These are phyloP conservation scores for Oryzias sinensis DNA, from an alignment of 2,797 vertebrate genomes.

Conservation along the genomic window DNA sequence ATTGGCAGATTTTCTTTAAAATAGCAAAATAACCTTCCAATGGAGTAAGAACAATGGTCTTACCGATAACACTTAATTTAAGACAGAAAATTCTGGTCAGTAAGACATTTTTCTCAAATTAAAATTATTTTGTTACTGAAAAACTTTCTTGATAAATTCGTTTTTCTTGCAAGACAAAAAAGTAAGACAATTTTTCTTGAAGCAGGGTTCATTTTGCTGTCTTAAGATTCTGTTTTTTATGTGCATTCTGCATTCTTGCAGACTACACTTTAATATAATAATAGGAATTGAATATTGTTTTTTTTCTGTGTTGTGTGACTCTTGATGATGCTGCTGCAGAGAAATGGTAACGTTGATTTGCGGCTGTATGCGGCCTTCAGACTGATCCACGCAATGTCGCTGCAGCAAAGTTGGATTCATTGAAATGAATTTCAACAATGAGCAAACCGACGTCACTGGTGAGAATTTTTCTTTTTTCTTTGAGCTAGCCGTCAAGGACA, in stretches of 20 bases:
- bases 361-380: slow-evolving; percentile 14
- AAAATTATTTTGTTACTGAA: too few relatives aligned
- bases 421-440: slow-evolving; percentile 21
- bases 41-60: too few relatives aligned
- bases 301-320: slow-evolving; percentile 4
- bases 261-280: too few relatives aligned
- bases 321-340: slow-evolving; percentile 1
- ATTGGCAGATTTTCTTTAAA: background rate
- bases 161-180: too few relatives aligned
- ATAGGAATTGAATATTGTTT: background rate
- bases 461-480: slow-evolving; percentile 9
- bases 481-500: slow-evolving; percentile 38
- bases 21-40: background rate
- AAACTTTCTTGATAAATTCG: too few relatives aligned
- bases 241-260: too few relatives aligned
- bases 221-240: too few relatives aligned
- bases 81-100: too few relatives aligned
- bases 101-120: too few relatives aligned
- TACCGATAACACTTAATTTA: too few relatives aligned
- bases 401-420: slow-evolving; percentile 3
- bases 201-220: too few relatives aligned
- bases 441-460: slow-evolving; percentile 12
- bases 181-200: too few relatives aligned
- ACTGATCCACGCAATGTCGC: slow-evolving; percentile 4
- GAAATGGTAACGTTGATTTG: slow-evolving; percentile 7